Evolutionary conservation across 2,797 vertebrate species (phyloP).

Genomic region (Oryzias sinensis): DNA sequence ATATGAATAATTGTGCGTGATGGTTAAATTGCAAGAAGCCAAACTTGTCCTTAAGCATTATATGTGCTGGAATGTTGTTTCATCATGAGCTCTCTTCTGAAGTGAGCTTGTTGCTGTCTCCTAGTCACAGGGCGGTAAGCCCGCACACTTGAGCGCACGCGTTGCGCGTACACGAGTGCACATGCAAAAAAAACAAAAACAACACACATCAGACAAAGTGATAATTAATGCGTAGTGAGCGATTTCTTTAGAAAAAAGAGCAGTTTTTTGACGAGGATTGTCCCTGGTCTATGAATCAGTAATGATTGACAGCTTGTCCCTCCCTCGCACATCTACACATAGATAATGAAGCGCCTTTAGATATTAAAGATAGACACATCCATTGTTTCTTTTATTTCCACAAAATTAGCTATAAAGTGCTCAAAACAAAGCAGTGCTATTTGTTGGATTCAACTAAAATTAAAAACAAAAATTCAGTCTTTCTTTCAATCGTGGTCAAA

Average conservation of each 20-base stretch:
- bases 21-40: slow-evolving; percentile 5
- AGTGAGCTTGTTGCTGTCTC: slow-evolving; percentile 31
- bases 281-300: slow-evolving; percentile 77
- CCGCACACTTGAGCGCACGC: slow-evolving; percentile 12
- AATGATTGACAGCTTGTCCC: slow-evolving; percentile 75
- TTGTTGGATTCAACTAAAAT: background rate
- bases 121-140: slow-evolving; percentile 31
- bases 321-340: slow-evolving; percentile 72
- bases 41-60: slow-evolving; percentile 42
- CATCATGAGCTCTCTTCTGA: slow-evolving; percentile 33
- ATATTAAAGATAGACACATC: slow-evolving; percentile 56
- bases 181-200: slow-evolving; percentile 1
- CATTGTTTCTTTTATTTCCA: slow-evolving; percentile 40
- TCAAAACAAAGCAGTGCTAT: too few relatives aligned
- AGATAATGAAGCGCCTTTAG: slow-evolving; percentile 64
- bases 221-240: slow-evolving; percentile 85
- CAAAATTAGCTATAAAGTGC: background rate
- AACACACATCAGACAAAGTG: slow-evolving; percentile 56
- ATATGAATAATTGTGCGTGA: too few relatives aligned
- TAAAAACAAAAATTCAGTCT: background rate
- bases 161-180: slow-evolving; percentile 6
- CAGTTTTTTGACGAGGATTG: slow-evolving; percentile 79
- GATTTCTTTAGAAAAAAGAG: slow-evolving; percentile 82
- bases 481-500: slow-evolving; percentile 1
- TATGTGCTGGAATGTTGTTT: slow-evolving; percentile 50